Base-by-base conservation (phyloP, 2,113 vertebrate genomes). In the Mesoclemmys tuberculata region DNA sequence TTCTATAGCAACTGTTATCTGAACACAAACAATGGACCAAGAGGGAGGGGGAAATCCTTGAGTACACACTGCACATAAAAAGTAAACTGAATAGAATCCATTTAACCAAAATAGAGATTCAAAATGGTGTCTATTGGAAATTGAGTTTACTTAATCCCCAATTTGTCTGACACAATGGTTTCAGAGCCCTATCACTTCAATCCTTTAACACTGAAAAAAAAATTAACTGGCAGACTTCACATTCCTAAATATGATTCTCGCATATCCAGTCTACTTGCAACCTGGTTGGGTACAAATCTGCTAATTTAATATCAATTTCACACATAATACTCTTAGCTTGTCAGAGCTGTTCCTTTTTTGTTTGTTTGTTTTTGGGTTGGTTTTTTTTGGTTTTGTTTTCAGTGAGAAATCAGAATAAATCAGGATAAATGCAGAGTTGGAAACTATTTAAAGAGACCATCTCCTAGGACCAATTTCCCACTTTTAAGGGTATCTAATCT, bases 11-110 rank as follows among this genome's bases (percentile, higher is more conserved):
- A 91, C 41, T 80, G 41, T 29, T 90, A 90, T 2, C 64, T 84
- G 89, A 93, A 95, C 89, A 90, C 71, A 84, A 90, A 92, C 13
- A 87, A 48, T 41, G 58, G 91, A 35, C 48, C 82, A 92, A 87
- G 77, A 93, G 94, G 46, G 90, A 94, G 84, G 2, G 84, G 19
- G 77, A 85, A 93, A 96, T 91, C 2, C 8, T 83, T 49, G 78
- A 75, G 24, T 92, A 93, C 10, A 56, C 0, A 0, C 31, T 29
- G 68, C 74, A 92, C 48, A 21, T 56, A 52, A 93, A 84, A 90
- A 90, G 44, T 82, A 87, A 93, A 64, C 9, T 0, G 0, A 93
- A 56, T 0, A 61, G 21, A 91, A 56, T 78, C 21, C 74, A 56
- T 31, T 61, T 71, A 95, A 79, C 10, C 26, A 94, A 90, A 44